A percentile compares a stretch with the other conserved stretches of the same genome.
Evolutionary conservation across 2,797 vertebrate species (phyloP).

Genomic region (Acridotheres tristis): DNA sequence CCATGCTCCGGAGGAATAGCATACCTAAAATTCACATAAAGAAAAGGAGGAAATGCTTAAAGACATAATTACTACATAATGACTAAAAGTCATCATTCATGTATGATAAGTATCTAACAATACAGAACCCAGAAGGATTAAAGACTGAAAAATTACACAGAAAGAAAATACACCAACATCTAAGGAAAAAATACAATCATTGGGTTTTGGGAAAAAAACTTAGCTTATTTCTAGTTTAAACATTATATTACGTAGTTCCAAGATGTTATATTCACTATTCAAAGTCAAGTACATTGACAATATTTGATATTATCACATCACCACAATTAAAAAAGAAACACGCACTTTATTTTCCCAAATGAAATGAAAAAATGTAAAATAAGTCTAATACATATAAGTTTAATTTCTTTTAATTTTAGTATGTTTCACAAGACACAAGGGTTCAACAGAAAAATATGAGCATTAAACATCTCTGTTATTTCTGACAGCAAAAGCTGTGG

Average conservation of each 20-base stretch:
- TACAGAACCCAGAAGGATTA: background rate
- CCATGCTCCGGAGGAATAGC: slow-evolving; percentile 83
- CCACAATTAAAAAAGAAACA: background rate
- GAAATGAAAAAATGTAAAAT: background rate
- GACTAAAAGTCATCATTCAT: background rate
- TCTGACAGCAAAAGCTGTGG: background rate
- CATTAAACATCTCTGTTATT: background rate
- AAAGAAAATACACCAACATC: background rate
- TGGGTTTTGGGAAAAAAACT: background rate
- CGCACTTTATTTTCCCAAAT: background rate
- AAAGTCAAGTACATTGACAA: background rate
- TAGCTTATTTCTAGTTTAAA: background rate
- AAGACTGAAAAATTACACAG: background rate
- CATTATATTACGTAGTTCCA: background rate
- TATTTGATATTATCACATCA: background rate
- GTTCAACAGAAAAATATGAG: background rate
- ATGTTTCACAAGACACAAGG: background rate
- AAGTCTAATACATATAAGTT: background rate
- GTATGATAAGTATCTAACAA: background rate
- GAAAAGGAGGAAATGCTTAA: slow-evolving; percentile 21
- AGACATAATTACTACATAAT: background rate
- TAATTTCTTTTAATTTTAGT: background rate
- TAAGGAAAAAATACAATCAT: background rate
- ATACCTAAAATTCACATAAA: slow-evolving; percentile 77
- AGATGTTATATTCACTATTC: background rate